A percentile compares a stretch with the other conserved stretches of the same genome.
These are phyloP conservation scores for Nezara viridula DNA, from an alignment of 2,888 invertebrate genomes.

Conservation along the genomic window DNA sequence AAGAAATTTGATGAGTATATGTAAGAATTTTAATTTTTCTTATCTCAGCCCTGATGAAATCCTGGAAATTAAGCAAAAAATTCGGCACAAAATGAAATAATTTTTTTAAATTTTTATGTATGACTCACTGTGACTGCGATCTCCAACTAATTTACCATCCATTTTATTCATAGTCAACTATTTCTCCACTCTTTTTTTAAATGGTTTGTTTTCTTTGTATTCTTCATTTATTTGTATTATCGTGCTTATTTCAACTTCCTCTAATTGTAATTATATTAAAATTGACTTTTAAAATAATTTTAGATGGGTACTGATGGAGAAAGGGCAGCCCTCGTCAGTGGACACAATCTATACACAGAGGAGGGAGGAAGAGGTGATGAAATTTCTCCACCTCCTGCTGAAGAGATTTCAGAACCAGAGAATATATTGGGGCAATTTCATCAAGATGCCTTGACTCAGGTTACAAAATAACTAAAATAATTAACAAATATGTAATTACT, in stretches of 20 bases:
- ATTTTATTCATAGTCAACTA: too few species aligned
- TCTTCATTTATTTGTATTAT: neutral
- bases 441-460: conserved; percentile 63
- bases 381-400: conserved; percentile 50
- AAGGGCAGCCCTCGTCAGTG: conserved; percentile 63
- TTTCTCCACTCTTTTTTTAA: too few species aligned
- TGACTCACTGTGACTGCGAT: too few species aligned
- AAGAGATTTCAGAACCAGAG: conserved; percentile 56
- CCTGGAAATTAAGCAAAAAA: too few species aligned
- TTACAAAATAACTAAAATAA: neutral
- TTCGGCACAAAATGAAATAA: too few species aligned
- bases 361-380: conserved; percentile 57
- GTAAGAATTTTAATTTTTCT: too few species aligned
- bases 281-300: neutral
- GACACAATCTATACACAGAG: conserved; percentile 62
- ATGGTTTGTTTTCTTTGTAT: too few species aligned
- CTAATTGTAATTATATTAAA: neutral
- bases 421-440: conserved; percentile 63
- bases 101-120: too few species aligned
- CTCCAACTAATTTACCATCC: too few species aligned
- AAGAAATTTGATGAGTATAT: too few species aligned
- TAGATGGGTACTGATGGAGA: conserved; percentile 62
- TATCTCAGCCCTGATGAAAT: too few species aligned
- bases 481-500: neutral
- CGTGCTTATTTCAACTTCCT: neutral